Percentiles rank a stretch among this genome's conserved stretches.
Conservation (phyloP, 1,140 invertebrate species). For the Pantala flavescens region DNA sequence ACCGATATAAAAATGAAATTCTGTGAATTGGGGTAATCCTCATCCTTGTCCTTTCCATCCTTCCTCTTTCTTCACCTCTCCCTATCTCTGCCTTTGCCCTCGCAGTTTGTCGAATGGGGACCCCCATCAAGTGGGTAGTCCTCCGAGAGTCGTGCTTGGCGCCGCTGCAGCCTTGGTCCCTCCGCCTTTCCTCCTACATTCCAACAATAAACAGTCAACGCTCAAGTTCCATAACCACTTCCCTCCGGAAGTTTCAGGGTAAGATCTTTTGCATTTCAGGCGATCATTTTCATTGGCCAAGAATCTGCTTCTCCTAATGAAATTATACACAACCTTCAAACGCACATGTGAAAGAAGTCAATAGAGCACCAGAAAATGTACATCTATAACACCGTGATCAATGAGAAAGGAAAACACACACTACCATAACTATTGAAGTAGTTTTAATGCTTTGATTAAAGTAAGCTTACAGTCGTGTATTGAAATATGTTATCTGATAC, state of each 20-base stretch:
- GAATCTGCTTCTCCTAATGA: too few relatives aligned
- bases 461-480: too few relatives aligned
- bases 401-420: too few relatives aligned
- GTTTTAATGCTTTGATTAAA: too few relatives aligned
- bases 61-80: background rate
- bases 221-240: conserved; percentile 87
- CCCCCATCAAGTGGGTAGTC: background rate
- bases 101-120: conserved; percentile 43
- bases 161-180: conserved; percentile 25
- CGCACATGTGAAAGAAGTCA: too few relatives aligned
- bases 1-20: conserved; percentile 25
- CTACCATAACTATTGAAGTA: too few relatives aligned
- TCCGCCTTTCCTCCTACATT: conserved; percentile 64
- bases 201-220: conserved; percentile 40
- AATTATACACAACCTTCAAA: too few relatives aligned
- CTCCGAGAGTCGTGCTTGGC: conserved; percentile 11
- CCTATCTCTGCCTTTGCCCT: conserved; percentile 17
- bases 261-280: conserved; percentile 31
- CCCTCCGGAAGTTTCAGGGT: conserved; percentile 70
- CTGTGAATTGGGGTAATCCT: background rate
- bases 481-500: too few relatives aligned
- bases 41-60: background rate
- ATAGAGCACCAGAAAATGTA: too few relatives aligned
- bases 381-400: too few relatives aligned
- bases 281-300: background rate